Evolutionary conservation across 2,113 vertebrate species (phyloP).

Genomic region (Cheirogaleus medius): DNA sequence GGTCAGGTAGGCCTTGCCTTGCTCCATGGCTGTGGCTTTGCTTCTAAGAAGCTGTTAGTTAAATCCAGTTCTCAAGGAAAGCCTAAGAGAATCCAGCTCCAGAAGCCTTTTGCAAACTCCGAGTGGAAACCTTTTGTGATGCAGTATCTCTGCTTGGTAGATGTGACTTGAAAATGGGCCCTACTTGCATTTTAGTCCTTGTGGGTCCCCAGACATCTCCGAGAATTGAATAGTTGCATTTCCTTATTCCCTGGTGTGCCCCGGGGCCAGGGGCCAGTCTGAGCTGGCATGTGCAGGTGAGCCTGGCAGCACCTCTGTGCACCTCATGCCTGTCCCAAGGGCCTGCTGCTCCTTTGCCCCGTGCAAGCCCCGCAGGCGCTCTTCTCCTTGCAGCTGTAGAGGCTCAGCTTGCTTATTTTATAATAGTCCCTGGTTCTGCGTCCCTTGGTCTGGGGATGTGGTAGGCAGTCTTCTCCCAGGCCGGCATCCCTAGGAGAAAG

Average conservation of each 20-base stretch:
- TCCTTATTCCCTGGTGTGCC: background rate
- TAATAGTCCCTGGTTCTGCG: background rate
- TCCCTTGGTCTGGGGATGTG: background rate
- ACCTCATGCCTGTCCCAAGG: background rate
- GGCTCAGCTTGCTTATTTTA: background rate
- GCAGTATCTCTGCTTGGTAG: background rate
- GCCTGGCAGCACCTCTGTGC: background rate
- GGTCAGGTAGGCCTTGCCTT: background rate
- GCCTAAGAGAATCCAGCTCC: background rate
- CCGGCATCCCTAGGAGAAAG: background rate
- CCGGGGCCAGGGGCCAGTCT: background rate
- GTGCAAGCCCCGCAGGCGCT: no score
- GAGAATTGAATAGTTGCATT: background rate
- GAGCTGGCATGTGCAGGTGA: background rate
- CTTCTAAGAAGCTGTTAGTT: background rate
- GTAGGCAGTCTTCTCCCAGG: background rate
- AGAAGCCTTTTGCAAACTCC: conserved; percentile 15
- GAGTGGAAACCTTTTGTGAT: conserved; percentile 55
- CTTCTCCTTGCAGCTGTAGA: background rate
- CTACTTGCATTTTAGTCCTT: background rate
- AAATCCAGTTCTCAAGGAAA: background rate
- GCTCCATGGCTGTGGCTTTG: background rate
- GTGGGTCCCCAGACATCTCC: background rate
- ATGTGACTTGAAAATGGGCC: conserved; percentile 1
- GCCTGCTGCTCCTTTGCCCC: background rate